Conservation (phyloP, 2,113 vertebrate genomes). For the Gymnarchus niloticus region DNA sequence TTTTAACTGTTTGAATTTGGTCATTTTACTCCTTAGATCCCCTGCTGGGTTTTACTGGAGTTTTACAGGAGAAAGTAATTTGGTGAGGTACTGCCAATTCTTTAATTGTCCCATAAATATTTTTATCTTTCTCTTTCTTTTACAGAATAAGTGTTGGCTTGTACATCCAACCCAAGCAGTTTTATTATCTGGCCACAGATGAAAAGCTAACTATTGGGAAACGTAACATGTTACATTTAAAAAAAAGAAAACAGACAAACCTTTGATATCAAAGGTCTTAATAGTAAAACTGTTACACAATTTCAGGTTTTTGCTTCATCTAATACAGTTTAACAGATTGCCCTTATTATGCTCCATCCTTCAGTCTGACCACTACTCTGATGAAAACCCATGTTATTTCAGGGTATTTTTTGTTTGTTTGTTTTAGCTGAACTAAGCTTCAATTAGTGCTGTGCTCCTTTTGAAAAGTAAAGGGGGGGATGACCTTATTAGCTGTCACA, state of each 20-base stretch:
- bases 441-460: neutral
- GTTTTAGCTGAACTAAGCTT: too few species aligned
- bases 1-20: conserved; percentile 38
- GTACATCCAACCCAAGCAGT: conserved; percentile 34
- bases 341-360: neutral
- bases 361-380: neutral
- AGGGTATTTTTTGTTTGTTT: too few species aligned
- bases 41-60: conserved; percentile 33
- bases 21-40: conserved; percentile 15
- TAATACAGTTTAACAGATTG: neutral
- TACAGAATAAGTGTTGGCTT: conserved; percentile 38
- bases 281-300: neutral
- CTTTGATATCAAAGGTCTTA: neutral
- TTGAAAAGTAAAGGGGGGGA: neutral
- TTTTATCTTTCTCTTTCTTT: conserved; percentile 36
- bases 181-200: conserved; percentile 50
- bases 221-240: conserved; percentile 29
- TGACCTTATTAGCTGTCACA: neutral
- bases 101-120: conserved; percentile 53
- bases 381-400: too few species aligned
- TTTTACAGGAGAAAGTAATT: conserved; percentile 38
- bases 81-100: conserved; percentile 56
- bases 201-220: conserved; percentile 43
- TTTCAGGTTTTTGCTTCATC: neutral
- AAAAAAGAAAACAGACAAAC: conserved; percentile 31